Percentiles rank a stretch among this genome's conserved stretches.
Conservation (phyloP, 2,888 invertebrate species). For the Melolontha melolontha region DNA sequence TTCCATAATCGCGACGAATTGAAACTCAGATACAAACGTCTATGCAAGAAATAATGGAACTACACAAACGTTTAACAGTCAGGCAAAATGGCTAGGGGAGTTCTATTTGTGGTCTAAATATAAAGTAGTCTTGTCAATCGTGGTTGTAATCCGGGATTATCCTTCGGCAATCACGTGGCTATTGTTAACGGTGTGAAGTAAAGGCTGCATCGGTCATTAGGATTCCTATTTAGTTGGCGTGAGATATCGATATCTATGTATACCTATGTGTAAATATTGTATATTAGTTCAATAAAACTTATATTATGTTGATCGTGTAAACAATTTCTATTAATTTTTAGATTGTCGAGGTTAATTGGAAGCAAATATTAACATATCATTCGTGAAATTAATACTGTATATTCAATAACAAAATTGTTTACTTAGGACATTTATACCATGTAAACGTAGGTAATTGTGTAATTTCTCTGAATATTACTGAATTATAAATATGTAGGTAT, state of each 20-base stretch:
- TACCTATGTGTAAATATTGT: not conserved
- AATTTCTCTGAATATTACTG: no score
- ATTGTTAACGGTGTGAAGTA: constrained; percentile 66
- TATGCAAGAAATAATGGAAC: constrained; percentile 26
- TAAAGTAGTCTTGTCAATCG: constrained; percentile 63
- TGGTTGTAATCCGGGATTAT: constrained; percentile 65
- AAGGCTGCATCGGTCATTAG: constrained; percentile 58
- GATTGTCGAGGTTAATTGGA: not conserved
- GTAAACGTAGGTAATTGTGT: no score
- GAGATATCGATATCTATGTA: constrained; percentile 2
- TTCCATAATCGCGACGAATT: no score
- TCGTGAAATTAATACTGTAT: no score
- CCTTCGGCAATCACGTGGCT: constrained; percentile 65
- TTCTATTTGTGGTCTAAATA: constrained; percentile 50
- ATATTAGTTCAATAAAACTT: not conserved
- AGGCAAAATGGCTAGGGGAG: constrained; percentile 18
- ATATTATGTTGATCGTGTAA: not conserved
- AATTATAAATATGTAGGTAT: no score
- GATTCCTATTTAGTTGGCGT: constrained; percentile 43
- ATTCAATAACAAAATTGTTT: no score
- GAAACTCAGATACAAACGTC: constrained; percentile 9
- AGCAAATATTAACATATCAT: no score
- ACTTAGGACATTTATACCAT: no score
- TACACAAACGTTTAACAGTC: constrained; percentile 16
- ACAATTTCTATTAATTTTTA: constrained; percentile 6